A percentile compares a stretch with the other conserved stretches of the same genome.
Evolutionary conservation across 2,113 vertebrate species (phyloP).

Genomic region (Ardeotis arabs): DNA sequence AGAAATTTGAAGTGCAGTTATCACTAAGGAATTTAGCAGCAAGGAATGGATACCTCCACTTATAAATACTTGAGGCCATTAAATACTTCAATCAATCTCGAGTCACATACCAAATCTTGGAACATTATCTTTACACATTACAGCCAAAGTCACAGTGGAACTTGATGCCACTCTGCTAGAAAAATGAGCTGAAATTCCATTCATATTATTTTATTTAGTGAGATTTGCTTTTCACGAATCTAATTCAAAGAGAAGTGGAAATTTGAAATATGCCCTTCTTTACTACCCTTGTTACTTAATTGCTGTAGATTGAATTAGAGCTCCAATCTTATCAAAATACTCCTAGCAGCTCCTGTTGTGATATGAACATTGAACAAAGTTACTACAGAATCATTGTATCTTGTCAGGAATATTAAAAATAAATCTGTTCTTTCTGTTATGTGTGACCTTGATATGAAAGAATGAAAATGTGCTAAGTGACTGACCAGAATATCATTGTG

Average conservation of each 20-base stretch:
- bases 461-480: not conserved
- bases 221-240: not conserved
- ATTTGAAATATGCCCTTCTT: not conserved
- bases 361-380: not conserved
- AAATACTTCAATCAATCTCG: not conserved
- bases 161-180: not conserved
- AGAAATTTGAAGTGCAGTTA: not conserved
- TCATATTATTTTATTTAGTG: not conserved
- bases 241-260: not conserved
- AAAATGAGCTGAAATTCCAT: not conserved
- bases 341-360: not conserved
- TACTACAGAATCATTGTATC: not conserved
- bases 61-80: not conserved
- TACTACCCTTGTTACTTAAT: not conserved
- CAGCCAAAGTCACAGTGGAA: not conserved
- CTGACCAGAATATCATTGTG: not conserved
- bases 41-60: not conserved
- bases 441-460: not conserved
- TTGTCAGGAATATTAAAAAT: slow-evolving; percentile 16
- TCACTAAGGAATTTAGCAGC: not conserved
- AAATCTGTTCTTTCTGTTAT: not conserved
- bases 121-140: not conserved
- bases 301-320: not conserved
- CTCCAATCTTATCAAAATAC: not conserved
- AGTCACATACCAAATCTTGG: not conserved